phyloP scores from a whole-genome alignment of 1,140 invertebrate species.

The Helicorthomorpha holstii region DNA sequence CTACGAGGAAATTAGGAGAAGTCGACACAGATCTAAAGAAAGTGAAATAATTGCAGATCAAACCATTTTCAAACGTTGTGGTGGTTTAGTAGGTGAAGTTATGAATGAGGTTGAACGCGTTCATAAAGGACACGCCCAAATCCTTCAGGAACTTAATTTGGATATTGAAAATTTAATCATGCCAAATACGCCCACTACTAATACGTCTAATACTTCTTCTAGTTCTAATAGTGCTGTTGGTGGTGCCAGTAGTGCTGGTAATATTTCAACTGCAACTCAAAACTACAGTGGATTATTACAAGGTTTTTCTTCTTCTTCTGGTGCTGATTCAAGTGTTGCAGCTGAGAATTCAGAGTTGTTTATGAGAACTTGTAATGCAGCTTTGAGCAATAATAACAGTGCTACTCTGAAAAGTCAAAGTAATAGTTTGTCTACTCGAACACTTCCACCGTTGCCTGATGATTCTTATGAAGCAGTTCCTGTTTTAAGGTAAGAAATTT shows the following conservation, averaged over 20 bases:
- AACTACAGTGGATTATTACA: neutral
- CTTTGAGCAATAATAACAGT: too few species aligned
- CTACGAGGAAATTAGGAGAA: neutral
- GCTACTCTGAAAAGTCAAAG: too few species aligned
- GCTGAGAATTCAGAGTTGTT: too few species aligned
- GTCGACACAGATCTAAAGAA: neutral
- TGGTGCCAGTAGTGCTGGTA: neutral
- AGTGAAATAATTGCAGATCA: neutral
- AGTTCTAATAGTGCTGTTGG: too few species aligned
- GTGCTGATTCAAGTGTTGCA: too few species aligned
- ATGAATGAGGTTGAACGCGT: constrained; percentile 60
- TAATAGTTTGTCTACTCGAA: neutral
- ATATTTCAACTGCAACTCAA: neutral
- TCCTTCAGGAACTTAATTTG: constrained; percentile 66
- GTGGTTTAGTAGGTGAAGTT: constrained; percentile 2
- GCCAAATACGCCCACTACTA: neutral
- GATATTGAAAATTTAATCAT: constrained; percentile 61
- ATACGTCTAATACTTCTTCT: neutral
- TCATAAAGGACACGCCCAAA: constrained; percentile 54
- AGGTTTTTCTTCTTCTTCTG: neutral
- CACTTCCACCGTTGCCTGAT: neutral
- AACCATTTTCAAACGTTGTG: neutral
- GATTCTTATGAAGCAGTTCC: too few species aligned
- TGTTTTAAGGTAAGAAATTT: too few species aligned
- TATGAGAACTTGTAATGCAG: too few species aligned